phyloP scores from a whole-genome alignment of 2,888 invertebrate genomes.

The Drosophila lacicola region DNA sequence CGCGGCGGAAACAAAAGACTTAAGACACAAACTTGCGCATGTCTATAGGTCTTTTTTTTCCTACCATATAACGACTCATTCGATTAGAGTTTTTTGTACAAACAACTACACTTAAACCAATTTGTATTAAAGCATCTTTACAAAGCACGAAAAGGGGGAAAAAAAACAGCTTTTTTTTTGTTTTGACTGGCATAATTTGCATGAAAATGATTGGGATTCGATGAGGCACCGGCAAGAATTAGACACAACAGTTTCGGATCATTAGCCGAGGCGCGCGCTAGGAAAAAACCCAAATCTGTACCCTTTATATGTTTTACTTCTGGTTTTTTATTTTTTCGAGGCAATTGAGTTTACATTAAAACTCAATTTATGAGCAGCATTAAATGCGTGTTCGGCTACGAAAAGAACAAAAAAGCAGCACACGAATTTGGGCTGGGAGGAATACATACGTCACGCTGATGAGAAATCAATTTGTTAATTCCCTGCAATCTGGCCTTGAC shows the following conservation, averaged over 20 bases:
- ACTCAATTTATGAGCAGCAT: constrained; percentile 67
- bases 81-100: constrained; percentile 61
- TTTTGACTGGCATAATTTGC: constrained; percentile 64
- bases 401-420: constrained; percentile 10
- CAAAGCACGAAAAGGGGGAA: constrained; percentile 38
- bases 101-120: constrained; percentile 6
- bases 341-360: constrained; percentile 67
- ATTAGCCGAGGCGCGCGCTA: constrained; percentile 25
- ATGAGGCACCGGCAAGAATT: constrained; percentile 52
- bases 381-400: constrained; percentile 25
- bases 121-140: constrained; percentile 30
- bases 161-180: constrained; percentile 47
- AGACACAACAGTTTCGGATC: constrained; percentile 26
- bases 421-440: constrained; percentile 19
- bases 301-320: constrained; percentile 23
- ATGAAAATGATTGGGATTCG: constrained; percentile 61
- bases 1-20: constrained; percentile 70
- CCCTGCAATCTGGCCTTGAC: constrained; percentile 66
- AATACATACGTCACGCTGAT: constrained; percentile 48
- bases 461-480: constrained; percentile 63
- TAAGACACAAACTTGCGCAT: constrained; percentile 66
- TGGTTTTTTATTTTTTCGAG: constrained; percentile 34
- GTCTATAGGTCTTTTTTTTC: constrained; percentile 6
- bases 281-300: constrained; percentile 40
- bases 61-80: constrained; percentile 58